Evolutionary conservation across 1,140 invertebrate genomes (phyloP).

Genomic region (Ceratina australensis): DNA sequence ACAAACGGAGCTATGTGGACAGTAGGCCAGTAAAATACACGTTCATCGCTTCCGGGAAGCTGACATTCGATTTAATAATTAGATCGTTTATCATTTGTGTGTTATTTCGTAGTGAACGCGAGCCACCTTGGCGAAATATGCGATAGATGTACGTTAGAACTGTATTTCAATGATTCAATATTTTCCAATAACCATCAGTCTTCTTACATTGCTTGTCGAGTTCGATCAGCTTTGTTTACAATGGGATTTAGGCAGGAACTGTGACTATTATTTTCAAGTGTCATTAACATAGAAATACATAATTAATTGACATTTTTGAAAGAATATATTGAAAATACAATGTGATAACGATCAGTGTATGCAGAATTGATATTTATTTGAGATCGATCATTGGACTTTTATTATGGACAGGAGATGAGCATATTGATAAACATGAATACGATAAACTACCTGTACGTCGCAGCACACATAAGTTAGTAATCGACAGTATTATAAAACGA

Average conservation of each 20-base stretch:
- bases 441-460: slow-evolving; percentile 4
- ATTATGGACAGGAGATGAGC: background rate
- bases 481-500: slow-evolving; percentile 10
- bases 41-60: background rate
- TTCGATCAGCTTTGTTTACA: background rate
- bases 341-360: background rate
- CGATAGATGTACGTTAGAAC: slow-evolving; percentile 11
- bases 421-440: background rate
- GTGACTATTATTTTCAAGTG: no score
- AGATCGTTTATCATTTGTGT: slow-evolving; percentile 11
- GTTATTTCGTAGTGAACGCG: slow-evolving; percentile 23
- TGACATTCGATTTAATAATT: background rate
- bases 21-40: slow-evolving; percentile 38
- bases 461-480: background rate
- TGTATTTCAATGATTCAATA: background rate
- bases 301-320: background rate
- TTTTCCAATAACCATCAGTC: background rate
- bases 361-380: background rate
- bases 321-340: background rate
- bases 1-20: slow-evolving; percentile 23
- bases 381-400: slow-evolving; percentile 2
- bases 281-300: no score
- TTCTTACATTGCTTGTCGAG: background rate
- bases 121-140: background rate
- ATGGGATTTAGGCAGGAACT: background rate